Percentiles rank a stretch among this genome's conserved stretches.
These are phyloP conservation scores for Nyctereutes procyonoides DNA, from an alignment of 2,113 vertebrate species.

Conservation along the genomic window DNA sequence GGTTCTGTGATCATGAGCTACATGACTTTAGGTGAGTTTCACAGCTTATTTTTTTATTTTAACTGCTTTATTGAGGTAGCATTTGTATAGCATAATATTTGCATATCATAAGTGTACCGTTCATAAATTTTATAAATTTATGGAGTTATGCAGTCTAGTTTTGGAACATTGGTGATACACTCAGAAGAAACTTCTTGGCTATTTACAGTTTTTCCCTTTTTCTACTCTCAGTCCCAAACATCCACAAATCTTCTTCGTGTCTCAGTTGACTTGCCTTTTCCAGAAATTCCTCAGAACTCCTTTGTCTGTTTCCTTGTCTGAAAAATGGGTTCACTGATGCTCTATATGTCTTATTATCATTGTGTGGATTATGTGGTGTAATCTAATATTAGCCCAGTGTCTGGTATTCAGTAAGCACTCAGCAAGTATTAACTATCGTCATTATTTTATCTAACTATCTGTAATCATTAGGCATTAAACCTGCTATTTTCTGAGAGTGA, in stretches of 20 bases:
- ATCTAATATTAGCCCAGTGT: not conserved
- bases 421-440: not conserved
- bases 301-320: not conserved
- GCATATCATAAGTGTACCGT: not conserved
- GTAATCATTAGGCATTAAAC: not conserved
- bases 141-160: not conserved
- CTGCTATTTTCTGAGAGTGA: not conserved
- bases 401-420: not conserved
- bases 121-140: not conserved
- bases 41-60: not conserved
- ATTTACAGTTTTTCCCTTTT: not conserved
- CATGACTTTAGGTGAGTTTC: not conserved
- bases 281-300: not conserved
- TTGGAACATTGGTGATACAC: not conserved
- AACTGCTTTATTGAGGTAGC: not conserved
- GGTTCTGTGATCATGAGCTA: not conserved
- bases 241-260: not conserved
- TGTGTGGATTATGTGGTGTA: not conserved
- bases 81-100: not conserved
- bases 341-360: not conserved
- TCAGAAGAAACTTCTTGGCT: not conserved
- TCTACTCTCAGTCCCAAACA: not conserved
- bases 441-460: not conserved
- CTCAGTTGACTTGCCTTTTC: not conserved
- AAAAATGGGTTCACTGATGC: not conserved